Base-by-base conservation (phyloP, 2,113 vertebrate species). In the Terrapene triunguis region DNA sequence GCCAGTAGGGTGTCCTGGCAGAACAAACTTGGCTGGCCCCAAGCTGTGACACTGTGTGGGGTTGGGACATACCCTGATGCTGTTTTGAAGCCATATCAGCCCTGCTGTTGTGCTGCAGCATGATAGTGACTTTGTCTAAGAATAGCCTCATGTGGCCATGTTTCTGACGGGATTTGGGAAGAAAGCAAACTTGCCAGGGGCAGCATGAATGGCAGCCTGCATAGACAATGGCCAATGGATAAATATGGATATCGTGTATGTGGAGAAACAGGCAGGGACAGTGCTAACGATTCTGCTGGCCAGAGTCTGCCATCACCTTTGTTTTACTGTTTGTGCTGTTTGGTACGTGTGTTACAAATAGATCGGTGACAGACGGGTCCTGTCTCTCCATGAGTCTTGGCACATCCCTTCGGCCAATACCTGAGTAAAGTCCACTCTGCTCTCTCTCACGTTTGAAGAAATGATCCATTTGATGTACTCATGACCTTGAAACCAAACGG, bases 281-380 rank as follows among this genome's bases (percentile, higher is more conserved):
- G 2, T 69, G 42, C 38, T 27, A 6, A 44, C 11, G 21, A 25
- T 14, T 47, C 72, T 44, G 42, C 24, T 12, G 74, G 42, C 0
- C 0, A 16, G 72, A 44, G 10, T 17, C 69, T 22, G 51, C 24
- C 1, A 0, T 19, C 35, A 32, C 14, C 3, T 21, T 42, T 8
- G 38, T 14, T 57, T 2, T 3, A 10, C 0, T 0, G n/a, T 3
- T 0, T 2, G 59, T 0, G 0, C 19, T 1, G 1, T 35, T 8
- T 69, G 65, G 53, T 48, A n/a, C 2, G 51, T 0, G 0, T 5
- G n/a, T 55, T 35, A 29, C 2, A 0, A 65, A 76, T 5, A 35
- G 32, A 32, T 6, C 27, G 29, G 27, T 29, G 57, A 32, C n/a
- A 12, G n/a, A 19, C 27, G 35, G 17, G 25, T 27, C 62, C 84